Evolutionary conservation across 2,113 vertebrate genomes (phyloP), one percentile per base, ranked within the genome.

Genomic region (Castor canadensis): DNA sequence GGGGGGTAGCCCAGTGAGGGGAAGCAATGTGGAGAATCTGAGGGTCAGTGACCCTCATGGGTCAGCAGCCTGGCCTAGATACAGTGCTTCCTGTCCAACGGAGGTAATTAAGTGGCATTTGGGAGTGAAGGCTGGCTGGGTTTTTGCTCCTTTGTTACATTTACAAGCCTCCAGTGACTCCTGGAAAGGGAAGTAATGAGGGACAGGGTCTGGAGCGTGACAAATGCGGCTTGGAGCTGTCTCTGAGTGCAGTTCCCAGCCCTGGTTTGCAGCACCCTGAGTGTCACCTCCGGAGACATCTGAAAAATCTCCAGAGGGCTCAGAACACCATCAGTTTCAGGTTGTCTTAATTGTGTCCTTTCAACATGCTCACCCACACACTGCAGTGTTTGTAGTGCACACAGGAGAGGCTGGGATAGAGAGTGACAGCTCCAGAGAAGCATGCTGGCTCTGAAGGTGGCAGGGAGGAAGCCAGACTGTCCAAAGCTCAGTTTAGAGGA

Each of bases 111-210:
- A 92, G 64, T 19, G 81, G 75, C 20, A 6, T 62, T 89, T 79
- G 66, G 83, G 56, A 94, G 75, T 26, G 43, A 81, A 95, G 96
- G 56, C 81, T 67, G 66, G 38, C 47, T 75, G 92, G n/a, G 24
- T 73, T 95, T 85, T 47, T 92, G 84, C 19, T 91, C 67, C 67
- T 90, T 66, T 86, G 80, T 95, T 95, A 49, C 28, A 64, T 92
- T 95, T 95, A 79, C 0, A 32, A 89, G 90, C 20, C 69, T 85
- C 56, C 49, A 35, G 38, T 79, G 87, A 94, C 95, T 91, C 81
- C 66, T 83, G 77, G 75, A 80, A 76, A 84, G 81, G 87, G 54
- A 93, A 60, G 58, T 81, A 85, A 72, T 28, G 91, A 95, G 93
- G 85, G 69, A 79, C 38, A 49, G 69, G 62, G 89, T 86, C 90